phyloP scores from a whole-genome alignment of 2,888 invertebrate species.

The Anaspis maculata region DNA sequence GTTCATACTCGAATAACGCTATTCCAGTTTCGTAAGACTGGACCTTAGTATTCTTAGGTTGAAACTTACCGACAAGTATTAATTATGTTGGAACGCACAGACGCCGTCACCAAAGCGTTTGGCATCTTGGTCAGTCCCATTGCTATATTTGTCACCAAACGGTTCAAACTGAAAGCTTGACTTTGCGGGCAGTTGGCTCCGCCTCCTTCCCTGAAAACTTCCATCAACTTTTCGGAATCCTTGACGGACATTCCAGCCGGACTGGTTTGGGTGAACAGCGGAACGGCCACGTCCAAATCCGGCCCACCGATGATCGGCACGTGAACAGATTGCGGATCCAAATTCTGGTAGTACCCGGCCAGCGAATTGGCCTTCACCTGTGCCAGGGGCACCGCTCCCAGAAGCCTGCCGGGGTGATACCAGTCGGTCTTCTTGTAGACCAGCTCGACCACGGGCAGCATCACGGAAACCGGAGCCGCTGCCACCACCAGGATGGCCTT shows the following conservation, averaged over 20 bases:
- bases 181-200: slow-evolving; percentile 12
- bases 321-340: slow-evolving; percentile 50
- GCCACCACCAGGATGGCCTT: slow-evolving; percentile 47
- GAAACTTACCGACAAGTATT: slow-evolving; percentile 29
- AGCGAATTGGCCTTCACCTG: slow-evolving; percentile 52
- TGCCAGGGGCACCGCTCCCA: slow-evolving; percentile 33
- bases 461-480: slow-evolving; percentile 48
- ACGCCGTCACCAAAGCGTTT: slow-evolving; percentile 27
- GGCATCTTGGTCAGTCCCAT: slow-evolving; percentile 34
- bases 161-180: slow-evolving; percentile 32
- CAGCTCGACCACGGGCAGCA: slow-evolving; percentile 47
- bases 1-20: too few species aligned
- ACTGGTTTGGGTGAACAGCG: slow-evolving; percentile 52
- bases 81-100: slow-evolving; percentile 31
- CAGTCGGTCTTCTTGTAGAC: slow-evolving; percentile 38
- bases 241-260: slow-evolving; percentile 40
- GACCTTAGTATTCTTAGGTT: too few species aligned
- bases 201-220: slow-evolving; percentile 7
- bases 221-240: slow-evolving; percentile 7
- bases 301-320: slow-evolving; percentile 61
- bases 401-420: slow-evolving; percentile 38
- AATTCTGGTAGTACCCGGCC: slow-evolving; percentile 49
- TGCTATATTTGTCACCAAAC: slow-evolving; percentile 31
- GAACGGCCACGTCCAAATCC: slow-evolving; percentile 55
- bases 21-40: too few species aligned